Percentiles rank a stretch among this genome's conserved stretches.
phyloP scores from a whole-genome alignment of 2,888 invertebrate species.

The Chymomyza procnemis region DNA sequence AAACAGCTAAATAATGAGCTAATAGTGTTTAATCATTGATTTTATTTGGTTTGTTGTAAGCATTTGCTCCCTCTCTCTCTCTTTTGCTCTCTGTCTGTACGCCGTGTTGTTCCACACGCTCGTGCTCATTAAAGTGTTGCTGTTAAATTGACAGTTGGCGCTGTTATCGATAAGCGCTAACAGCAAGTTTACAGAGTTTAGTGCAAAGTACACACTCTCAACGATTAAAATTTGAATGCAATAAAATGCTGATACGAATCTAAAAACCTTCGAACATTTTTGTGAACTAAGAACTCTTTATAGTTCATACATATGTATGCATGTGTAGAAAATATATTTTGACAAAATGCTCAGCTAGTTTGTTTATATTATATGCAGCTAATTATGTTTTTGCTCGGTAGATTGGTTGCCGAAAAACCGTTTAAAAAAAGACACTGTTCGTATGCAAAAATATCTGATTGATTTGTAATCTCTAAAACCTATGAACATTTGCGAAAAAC shows the following conservation, averaged over 20 bases:
- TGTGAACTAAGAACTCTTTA: background rate
- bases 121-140: background rate
- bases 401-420: too few relatives aligned
- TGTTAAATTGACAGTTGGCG: background rate
- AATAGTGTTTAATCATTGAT: slow-evolving; percentile 44
- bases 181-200: background rate
- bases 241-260: background rate
- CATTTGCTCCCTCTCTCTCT: background rate
- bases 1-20: slow-evolving; percentile 58
- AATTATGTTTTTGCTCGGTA: too few relatives aligned
- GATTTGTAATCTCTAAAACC: too few relatives aligned
- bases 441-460: too few relatives aligned
- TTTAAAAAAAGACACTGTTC: too few relatives aligned
- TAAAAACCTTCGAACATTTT: background rate
- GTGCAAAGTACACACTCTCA: background rate
- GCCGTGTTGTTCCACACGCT: slow-evolving; percentile 8
- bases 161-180: background rate
- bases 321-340: background rate
- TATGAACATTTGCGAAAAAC: too few relatives aligned
- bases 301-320: background rate
- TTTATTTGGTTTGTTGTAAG: slow-evolving; percentile 44
- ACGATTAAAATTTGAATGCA: background rate
- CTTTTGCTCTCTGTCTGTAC: too few relatives aligned
- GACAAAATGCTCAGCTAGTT: too few relatives aligned
- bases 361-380: too few relatives aligned